These are phyloP conservation scores for Myotis daubentonii DNA, from an alignment of 2,797 vertebrate species.

Conservation along the genomic window DNA sequence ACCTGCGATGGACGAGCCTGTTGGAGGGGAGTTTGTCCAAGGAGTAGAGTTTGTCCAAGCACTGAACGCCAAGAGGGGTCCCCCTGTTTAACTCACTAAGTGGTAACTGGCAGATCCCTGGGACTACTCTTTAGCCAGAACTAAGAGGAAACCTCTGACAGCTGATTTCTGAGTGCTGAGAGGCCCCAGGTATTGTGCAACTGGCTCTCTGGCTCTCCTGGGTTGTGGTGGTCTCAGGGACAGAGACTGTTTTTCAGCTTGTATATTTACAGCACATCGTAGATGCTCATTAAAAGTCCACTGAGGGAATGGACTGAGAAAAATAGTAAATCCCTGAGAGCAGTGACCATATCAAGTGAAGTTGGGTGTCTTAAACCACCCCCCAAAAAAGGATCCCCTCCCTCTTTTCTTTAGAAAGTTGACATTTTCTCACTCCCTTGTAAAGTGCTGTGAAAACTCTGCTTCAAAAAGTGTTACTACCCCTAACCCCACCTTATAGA, in stretches of 20 bases:
- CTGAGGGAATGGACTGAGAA: not conserved
- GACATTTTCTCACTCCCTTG: not conserved
- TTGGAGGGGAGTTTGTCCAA: not conserved
- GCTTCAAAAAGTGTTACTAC: not conserved
- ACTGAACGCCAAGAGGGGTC: not conserved
- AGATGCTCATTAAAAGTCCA: not conserved
- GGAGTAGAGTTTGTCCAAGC: not conserved
- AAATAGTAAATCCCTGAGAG: not conserved
- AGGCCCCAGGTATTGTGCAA: not conserved
- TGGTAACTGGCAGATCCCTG: not conserved
- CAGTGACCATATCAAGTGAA: not conserved
- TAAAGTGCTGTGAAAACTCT: not conserved
- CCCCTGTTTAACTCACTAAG: not conserved
- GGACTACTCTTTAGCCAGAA: not conserved
- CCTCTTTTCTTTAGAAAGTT: not conserved
- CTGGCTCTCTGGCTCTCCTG: not conserved
- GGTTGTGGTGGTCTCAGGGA: not conserved
- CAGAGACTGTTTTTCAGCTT: not conserved
- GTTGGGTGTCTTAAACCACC: not conserved
- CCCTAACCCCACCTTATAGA: not conserved
- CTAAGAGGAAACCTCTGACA: not conserved
- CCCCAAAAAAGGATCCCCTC: too few species aligned
- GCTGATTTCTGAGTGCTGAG: not conserved
- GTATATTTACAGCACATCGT: not conserved
- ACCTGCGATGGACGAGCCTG: not conserved